phyloP scores from a whole-genome alignment of 2,113 vertebrate genomes.

The Meleagris gallopavo region DNA sequence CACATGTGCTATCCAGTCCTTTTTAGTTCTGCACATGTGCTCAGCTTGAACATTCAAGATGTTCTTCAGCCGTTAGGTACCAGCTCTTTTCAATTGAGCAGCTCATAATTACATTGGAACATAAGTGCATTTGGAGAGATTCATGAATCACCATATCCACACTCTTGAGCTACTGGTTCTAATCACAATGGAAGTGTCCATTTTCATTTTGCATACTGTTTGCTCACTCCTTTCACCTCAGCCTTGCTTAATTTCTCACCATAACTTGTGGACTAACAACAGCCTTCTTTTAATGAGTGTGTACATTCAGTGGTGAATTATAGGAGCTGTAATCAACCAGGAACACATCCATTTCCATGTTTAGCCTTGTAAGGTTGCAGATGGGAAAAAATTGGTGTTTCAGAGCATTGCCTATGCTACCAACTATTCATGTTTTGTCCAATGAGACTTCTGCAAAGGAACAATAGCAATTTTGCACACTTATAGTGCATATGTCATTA shows the following conservation, averaged over 20 bases:
- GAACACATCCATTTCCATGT: not conserved
- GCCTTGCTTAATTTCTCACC: constrained; percentile 45
- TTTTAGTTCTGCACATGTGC: not conserved
- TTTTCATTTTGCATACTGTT: not conserved
- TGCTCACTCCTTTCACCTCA: not conserved
- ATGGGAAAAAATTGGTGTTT: not conserved
- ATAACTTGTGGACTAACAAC: not conserved
- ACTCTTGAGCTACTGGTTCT: not conserved
- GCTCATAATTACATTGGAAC: constrained; percentile 4
- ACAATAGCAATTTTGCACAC: not conserved
- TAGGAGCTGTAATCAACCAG: not conserved
- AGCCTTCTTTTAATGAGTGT: constrained; percentile 5
- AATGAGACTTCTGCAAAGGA: not conserved
- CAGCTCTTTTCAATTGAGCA: not conserved
- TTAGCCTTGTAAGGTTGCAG: not conserved
- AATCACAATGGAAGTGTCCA: not conserved
- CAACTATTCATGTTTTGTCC: not conserved
- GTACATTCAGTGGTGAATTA: not conserved
- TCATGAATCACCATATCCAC: constrained; percentile 16
- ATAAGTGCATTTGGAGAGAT: constrained; percentile 29
- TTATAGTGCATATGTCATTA: not conserved
- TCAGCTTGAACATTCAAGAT: not conserved
- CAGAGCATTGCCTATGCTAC: not conserved
- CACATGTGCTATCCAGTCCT: not conserved
- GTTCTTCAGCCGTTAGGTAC: not conserved